Evolutionary conservation across 2,888 invertebrate genomes (phyloP), one percentile per base, ranked within the genome.

Genomic region (Germaria angustata): DNA sequence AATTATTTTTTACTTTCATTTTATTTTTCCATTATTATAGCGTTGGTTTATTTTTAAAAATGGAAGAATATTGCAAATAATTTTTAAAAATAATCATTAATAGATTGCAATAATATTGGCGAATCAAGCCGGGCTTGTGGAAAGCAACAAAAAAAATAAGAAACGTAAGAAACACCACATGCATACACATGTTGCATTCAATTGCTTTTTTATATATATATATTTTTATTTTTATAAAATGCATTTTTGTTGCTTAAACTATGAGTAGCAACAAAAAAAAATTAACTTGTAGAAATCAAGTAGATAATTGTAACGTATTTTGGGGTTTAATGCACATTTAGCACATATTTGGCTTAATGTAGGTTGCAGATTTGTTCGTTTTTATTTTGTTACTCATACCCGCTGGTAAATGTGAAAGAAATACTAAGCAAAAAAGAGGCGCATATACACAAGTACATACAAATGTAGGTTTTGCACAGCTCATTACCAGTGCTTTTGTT

Each of bases 271-370:
- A 22, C 8, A n/a, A 46, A 55, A 2, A 11, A 28, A 53, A 72
- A 32, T 63, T n/a, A 9, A 34, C 22, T 57, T 39, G 13, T 17
- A 28, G 20, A 22, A 75, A 57, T n/a, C 24, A 69, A 69, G 28
- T 36, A 46, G 36, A 6, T 39, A 46, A 41, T 69, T 34, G 20
- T 69, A 57, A 68, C 22, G 17, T 46, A 32, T 71, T 72, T 73
- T 15, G 3, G 44, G 28, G 39, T 46, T 82, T 75, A 82, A 34
- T 71, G 82, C 65, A 66, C 78, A 79, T 79, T 75, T 75, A 66
- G 75, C 69, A 17, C 78, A 69, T 34, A 53, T 61, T 20, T 8
- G 8, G 44, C 24, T 44, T 41, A 53, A 32, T 53, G 34, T 71
- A 61, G 65, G 53, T 53, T 77, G 8, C 3, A 22, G 20, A 20